phyloP scores from a whole-genome alignment of 2,113 vertebrate genomes.

The Lichenostomus cassidix region DNA sequence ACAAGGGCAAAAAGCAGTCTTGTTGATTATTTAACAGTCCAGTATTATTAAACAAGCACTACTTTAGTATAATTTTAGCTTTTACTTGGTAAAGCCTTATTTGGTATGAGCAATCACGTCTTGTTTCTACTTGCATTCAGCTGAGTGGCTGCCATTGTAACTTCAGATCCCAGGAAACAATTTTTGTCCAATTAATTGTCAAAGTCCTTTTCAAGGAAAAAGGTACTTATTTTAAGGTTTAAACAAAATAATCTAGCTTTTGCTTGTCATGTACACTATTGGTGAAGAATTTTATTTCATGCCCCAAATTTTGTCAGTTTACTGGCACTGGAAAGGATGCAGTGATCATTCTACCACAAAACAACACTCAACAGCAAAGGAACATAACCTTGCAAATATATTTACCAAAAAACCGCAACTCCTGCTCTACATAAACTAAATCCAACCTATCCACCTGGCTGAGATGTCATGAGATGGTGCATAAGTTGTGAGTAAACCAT shows the following conservation, averaged over 20 bases:
- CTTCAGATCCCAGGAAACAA: not conserved
- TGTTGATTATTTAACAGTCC: not conserved
- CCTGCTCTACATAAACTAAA: not conserved
- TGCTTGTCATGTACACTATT: not conserved
- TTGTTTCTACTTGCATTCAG: not conserved
- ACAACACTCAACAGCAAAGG: not conserved
- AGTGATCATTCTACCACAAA: accelerated
- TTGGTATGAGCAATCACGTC: accelerated
- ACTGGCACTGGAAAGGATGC: not conserved
- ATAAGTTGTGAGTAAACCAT: not conserved
- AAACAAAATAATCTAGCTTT: not conserved
- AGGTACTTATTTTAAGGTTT: not conserved
- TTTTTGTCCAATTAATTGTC: not conserved
- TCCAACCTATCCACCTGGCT: not conserved
- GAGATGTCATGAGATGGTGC: not conserved
- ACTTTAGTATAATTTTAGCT: not conserved
- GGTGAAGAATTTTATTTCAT: not conserved
- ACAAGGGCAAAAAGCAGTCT: not conserved
- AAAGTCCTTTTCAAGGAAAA: not conserved
- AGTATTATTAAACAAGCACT: not conserved
- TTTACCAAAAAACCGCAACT: not conserved
- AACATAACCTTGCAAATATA: not conserved
- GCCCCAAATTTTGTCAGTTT: not conserved
- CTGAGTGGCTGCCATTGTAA: not conserved
- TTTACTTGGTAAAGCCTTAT: not conserved